Percentiles rank a stretch among this genome's conserved stretches.
Evolutionary conservation across 2,888 invertebrate genomes (phyloP).

Genomic region (Phania funesta): DNA sequence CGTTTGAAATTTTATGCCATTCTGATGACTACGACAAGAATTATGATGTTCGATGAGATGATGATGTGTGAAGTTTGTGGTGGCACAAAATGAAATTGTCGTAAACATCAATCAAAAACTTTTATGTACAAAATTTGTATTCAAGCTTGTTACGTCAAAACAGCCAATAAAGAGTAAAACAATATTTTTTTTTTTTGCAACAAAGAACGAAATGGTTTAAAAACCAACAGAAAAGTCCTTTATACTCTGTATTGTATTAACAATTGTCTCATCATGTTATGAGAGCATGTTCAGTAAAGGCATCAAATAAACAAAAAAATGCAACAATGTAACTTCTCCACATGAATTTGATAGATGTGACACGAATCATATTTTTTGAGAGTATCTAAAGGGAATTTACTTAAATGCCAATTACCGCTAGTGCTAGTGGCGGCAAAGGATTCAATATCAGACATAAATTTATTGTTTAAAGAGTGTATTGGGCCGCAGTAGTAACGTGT

Average conservation of each 20-base stretch:
- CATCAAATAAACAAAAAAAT: background rate
- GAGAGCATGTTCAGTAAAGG: slow-evolving; percentile 38
- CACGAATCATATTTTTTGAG: no score
- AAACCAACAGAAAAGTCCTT: slow-evolving; percentile 13
- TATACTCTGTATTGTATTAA: slow-evolving; percentile 15
- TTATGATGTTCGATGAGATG: background rate
- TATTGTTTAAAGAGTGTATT: no score
- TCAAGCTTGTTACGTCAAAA: slow-evolving; percentile 5
- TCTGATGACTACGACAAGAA: background rate
- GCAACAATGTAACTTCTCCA: background rate
- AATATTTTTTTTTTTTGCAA: background rate
- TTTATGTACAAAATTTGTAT: slow-evolving; percentile 23
- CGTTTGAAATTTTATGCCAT: no score
- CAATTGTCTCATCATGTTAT: slow-evolving; percentile 47
- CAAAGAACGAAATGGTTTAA: background rate
- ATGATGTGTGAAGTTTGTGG: background rate
- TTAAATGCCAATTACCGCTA: no score
- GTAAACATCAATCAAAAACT: slow-evolving; percentile 60
- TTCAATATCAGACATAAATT: no score
- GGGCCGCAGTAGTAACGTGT: no score
- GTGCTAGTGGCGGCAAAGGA: no score
- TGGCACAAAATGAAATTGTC: slow-evolving; percentile 37
- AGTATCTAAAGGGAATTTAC: no score
- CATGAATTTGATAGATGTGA: slow-evolving; percentile 1
- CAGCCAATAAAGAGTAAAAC: slow-evolving; percentile 16